Evolutionary conservation across 2,797 vertebrate species (phyloP).

Genomic region (Euthynnus affinis): DNA sequence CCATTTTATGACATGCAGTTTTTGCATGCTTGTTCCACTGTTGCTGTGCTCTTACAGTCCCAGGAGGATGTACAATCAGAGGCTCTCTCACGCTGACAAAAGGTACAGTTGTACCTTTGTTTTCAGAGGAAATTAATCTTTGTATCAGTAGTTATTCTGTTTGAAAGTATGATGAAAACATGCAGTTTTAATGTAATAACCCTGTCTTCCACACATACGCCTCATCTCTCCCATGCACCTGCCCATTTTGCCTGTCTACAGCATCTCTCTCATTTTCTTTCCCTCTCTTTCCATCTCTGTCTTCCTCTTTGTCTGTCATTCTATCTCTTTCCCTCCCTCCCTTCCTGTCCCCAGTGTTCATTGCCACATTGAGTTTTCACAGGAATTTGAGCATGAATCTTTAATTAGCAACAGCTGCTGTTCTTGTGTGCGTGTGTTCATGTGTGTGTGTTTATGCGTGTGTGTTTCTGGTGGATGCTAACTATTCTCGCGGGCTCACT

Average conservation of each 20-base stretch:
- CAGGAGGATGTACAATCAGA: neutral
- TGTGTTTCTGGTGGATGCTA: conserved; percentile 69
- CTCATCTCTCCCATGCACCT: neutral
- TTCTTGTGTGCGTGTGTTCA: conserved; percentile 40
- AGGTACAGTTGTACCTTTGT: neutral
- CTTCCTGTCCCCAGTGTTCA: conserved; percentile 76
- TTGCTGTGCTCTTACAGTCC: conserved; percentile 2
- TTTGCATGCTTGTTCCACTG: conserved; percentile 5
- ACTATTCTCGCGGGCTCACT: conserved; percentile 76
- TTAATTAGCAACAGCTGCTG: conserved; percentile 90
- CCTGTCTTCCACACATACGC: neutral
- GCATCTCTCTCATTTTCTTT: conserved; percentile 3
- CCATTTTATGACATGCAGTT: conserved; percentile 7
- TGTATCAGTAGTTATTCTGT: neutral
- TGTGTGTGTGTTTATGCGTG: conserved; percentile 38
- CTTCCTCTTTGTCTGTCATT: conserved; percentile 38
- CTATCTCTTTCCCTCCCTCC: conserved; percentile 32
- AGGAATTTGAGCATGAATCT: conserved; percentile 91
- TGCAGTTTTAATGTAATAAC: conserved; percentile 9
- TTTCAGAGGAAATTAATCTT: conserved; percentile 15
- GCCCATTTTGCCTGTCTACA: conserved; percentile 10
- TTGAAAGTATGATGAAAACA: neutral
- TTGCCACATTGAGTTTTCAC: conserved; percentile 87
- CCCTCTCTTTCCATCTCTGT: neutral
- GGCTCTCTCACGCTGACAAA: conserved; percentile 1